Conservation (phyloP, 2,113 vertebrate species). For the Pithys albifrons region DNA sequence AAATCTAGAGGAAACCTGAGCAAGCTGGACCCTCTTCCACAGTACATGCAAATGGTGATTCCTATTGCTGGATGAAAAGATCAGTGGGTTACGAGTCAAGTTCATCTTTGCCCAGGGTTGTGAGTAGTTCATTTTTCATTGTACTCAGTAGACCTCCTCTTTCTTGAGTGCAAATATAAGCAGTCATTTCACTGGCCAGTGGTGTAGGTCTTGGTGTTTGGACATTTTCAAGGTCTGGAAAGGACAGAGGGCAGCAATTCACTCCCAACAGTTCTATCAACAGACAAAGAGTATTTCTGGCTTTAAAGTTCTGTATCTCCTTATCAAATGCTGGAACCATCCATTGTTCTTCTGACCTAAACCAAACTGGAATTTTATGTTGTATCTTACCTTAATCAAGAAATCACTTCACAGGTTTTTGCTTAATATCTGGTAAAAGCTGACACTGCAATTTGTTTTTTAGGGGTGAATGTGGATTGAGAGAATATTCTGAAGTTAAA, state of each 20-base stretch:
- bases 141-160: not conserved
- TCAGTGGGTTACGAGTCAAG: not conserved
- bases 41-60: not conserved
- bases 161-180: not conserved
- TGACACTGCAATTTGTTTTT: conserved; percentile 26
- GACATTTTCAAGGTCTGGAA: not conserved
- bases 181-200: not conserved
- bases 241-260: not conserved
- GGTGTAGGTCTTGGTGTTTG: not conserved
- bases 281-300: not conserved
- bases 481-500: conserved; percentile 97
- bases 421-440: not conserved
- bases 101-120: not conserved
- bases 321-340: not conserved
- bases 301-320: not conserved
- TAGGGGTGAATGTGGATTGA: conserved; percentile 93
- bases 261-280: not conserved
- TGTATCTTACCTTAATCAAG: not conserved
- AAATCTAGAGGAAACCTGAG: not conserved
- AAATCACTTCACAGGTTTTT: not conserved
- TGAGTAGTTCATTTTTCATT: not conserved
- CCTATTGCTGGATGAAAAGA: not conserved
- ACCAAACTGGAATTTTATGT: not conserved
- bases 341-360: not conserved
- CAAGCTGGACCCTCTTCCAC: not conserved